phyloP scores from a whole-genome alignment of 2,113 vertebrate species.

The Pogona vitticeps region DNA sequence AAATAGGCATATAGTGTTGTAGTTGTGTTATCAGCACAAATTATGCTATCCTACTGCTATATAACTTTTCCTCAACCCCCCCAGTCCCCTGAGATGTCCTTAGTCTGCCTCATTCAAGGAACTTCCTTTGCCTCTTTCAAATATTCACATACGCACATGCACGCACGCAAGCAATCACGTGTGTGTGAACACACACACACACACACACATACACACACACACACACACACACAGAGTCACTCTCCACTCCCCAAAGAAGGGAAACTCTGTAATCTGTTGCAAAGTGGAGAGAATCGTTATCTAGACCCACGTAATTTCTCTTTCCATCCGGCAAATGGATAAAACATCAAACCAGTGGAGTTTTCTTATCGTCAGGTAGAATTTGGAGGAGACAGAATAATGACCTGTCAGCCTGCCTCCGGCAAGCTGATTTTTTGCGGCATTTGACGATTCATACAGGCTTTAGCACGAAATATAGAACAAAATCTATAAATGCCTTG shows the following conservation, averaged over 20 bases:
- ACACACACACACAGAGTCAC: constrained; percentile 38
- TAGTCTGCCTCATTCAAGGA: constrained; percentile 27
- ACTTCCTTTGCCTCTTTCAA: not conserved
- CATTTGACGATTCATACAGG: not conserved
- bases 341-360: constrained; percentile 59
- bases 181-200: no score
- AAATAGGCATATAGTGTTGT: no score
- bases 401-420: constrained; percentile 55
- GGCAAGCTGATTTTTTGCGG: constrained; percentile 11
- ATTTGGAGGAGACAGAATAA: constrained; percentile 53
- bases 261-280: constrained; percentile 59
- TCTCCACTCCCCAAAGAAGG: constrained; percentile 3
- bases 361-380: constrained; percentile 43
- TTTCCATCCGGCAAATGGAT: constrained; percentile 53
- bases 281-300: constrained; percentile 65
- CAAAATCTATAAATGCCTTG: not conserved
- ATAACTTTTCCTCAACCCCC: no score
- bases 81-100: not conserved
- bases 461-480: not conserved
- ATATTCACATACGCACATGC: no score
- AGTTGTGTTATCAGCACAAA: no score
- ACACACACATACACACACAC: not conserved
- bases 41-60: no score
- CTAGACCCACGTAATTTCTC: constrained; percentile 67
- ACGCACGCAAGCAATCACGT: no score